These are phyloP conservation scores for Sylvia atricapilla DNA, from an alignment of 2,113 vertebrate genomes.

Conservation along the genomic window DNA sequence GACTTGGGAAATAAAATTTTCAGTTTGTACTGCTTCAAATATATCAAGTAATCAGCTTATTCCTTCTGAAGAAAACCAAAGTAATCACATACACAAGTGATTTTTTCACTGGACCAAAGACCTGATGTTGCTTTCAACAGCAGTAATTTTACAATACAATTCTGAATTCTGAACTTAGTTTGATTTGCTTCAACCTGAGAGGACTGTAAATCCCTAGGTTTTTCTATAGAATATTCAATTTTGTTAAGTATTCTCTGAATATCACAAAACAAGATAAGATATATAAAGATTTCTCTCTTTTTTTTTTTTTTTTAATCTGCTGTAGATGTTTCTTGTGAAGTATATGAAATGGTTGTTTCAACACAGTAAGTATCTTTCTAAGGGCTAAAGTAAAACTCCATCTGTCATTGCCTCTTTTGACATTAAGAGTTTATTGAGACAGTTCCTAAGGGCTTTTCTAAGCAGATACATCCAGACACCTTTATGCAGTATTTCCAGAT, in stretches of 20 bases:
- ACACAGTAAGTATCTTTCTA: background rate
- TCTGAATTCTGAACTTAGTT: background rate
- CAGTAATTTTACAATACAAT: background rate
- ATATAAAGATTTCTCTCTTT: background rate
- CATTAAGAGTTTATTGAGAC: background rate
- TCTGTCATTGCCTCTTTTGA: background rate
- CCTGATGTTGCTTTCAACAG: background rate
- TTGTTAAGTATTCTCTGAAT: background rate
- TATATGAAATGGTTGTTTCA: background rate
- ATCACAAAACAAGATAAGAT: background rate
- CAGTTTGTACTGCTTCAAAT: background rate
- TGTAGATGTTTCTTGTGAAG: background rate
- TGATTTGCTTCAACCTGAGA: background rate
- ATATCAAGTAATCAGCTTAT: background rate
- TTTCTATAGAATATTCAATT: background rate
- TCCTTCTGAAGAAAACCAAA: background rate
- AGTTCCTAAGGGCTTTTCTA: background rate
- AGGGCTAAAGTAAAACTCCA: background rate
- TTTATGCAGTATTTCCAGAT: background rate
- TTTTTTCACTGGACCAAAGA: background rate
- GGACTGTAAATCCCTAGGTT: background rate
- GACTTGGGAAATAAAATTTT: slow-evolving; percentile 24
- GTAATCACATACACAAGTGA: background rate
- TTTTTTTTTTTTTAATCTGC: background rate
- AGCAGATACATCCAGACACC: background rate